Base-by-base conservation (phyloP, 2,797 vertebrate genomes). In the Sebastes reedi region DNA sequence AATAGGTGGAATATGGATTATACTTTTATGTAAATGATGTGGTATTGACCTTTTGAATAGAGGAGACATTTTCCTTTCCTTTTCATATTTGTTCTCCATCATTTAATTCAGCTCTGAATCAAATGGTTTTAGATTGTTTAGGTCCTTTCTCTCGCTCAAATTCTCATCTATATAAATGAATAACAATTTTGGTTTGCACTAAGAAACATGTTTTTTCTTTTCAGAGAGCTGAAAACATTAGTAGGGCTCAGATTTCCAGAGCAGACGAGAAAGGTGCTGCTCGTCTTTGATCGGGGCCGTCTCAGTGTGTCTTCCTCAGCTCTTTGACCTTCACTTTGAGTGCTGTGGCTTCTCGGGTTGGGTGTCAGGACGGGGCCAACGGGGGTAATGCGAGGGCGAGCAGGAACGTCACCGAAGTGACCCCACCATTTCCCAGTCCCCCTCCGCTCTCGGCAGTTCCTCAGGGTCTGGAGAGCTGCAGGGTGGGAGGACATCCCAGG, bases 321-420 rank as follows among this genome's bases (percentile, higher is more conserved):
- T 87, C 82, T 94, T 92, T 95, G 90, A 94, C 94, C 93, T 92
- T 93, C 83, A 83, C 86, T 87, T 86, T 84, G 80, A 88, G 79
- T 39, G 36, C 72, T 52, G 76, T 30, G 77, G 79, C 67, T 72
- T 81, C 78, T 75, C 39, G 88, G 84, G 71, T 88, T 82, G 75
- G 78, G 81, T 88, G 81, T 91, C 83, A 75, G 52, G 62, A 80
- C 25, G 42, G 68, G 88, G 77, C 84, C 64, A 58, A n/a, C 8
- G 1, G 60, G 80, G 79, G 36, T 69, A 71, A 72, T 32, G 20
- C 9, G 14, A 81, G 84, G 84, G 80, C 75, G 67, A 91, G 34
- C 24, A 36, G 55, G 73, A 76, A 77, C 39, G 62, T 77, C 76
- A 77, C 27, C 27, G 67, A 79, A 81, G 56, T 78, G 74, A 84